A percentile compares a stretch with the other conserved stretches of the same genome.
These are phyloP conservation scores for Vulpes ferrilata DNA, from an alignment of 2,113 vertebrate species.

Conservation along the genomic window DNA sequence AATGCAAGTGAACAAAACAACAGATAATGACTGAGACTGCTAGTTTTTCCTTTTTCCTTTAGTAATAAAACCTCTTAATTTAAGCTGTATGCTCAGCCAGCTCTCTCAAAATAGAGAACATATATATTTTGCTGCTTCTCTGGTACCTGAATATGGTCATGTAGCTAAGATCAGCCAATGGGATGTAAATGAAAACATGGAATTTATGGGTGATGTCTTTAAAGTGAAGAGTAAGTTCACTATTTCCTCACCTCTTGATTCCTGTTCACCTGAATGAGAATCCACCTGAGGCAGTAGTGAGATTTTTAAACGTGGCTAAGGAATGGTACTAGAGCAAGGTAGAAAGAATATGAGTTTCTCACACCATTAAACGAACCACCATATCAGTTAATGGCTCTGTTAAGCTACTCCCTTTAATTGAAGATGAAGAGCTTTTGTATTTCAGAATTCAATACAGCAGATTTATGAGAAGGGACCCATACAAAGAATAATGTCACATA, in stretches of 20 bases:
- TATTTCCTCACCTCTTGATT: not conserved
- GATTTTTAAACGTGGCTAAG: not conserved
- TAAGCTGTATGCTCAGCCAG: not conserved
- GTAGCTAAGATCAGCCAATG: not conserved
- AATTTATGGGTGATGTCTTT: not conserved
- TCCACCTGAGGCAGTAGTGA: not conserved
- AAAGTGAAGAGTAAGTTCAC: not conserved
- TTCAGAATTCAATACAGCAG: constrained; percentile 39
- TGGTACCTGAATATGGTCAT: not conserved
- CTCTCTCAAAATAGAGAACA: not conserved
- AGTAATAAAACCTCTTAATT: not conserved
- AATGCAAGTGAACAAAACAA: not conserved
- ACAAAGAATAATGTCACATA: not conserved
- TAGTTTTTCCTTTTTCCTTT: not conserved
- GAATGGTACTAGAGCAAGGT: not conserved
- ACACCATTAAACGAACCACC: not conserved
- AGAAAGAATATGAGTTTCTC: not conserved
- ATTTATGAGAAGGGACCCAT: not conserved
- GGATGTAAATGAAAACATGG: not conserved
- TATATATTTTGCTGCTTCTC: not conserved
- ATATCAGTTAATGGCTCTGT: not conserved
- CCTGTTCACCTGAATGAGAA: not conserved
- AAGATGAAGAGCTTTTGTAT: not conserved
- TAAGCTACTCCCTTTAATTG: not conserved
- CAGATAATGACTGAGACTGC: not conserved